phyloP scores from a whole-genome alignment of 2,113 vertebrate genomes.

The Eptesicus fuscus region DNA sequence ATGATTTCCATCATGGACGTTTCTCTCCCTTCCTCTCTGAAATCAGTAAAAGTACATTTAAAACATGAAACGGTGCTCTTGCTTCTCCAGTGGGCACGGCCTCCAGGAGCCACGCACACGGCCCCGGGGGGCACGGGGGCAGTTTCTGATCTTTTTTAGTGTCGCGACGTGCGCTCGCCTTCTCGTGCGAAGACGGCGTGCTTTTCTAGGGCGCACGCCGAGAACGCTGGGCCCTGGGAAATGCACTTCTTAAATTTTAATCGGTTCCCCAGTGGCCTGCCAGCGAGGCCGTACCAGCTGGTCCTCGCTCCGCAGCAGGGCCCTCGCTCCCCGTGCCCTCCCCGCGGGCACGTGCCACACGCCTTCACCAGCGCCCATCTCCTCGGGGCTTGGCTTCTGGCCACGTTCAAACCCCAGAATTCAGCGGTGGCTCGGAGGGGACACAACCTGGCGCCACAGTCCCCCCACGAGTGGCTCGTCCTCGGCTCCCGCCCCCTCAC shows the following conservation, averaged over 20 bases:
- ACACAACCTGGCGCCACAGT: neutral
- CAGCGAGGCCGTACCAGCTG: neutral
- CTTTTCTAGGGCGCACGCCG: neutral
- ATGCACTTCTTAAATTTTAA: neutral
- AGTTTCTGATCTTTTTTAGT: neutral
- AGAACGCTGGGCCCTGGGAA: neutral
- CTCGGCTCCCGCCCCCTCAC: neutral
- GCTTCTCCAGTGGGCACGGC: neutral
- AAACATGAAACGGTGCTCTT: no score
- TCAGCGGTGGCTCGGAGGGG: neutral
- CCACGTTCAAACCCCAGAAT: neutral
- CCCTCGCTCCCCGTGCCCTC: neutral
- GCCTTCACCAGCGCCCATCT: rapidly evolving
- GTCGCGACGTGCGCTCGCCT: neutral
- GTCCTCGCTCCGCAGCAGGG: neutral
- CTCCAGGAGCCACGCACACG: rapidly evolving
- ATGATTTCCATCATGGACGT: no score
- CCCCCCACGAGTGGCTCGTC: rapidly evolving
- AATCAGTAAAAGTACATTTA: no score
- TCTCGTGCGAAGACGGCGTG: neutral
- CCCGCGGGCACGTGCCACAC: rapidly evolving
- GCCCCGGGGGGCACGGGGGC: neutral
- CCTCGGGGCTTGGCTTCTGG: neutral
- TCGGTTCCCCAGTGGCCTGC: neutral
- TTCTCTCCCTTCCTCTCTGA: no score